These are phyloP conservation scores for Drosophila tani DNA, from an alignment of 1,140 invertebrate species.

Conservation along the genomic window DNA sequence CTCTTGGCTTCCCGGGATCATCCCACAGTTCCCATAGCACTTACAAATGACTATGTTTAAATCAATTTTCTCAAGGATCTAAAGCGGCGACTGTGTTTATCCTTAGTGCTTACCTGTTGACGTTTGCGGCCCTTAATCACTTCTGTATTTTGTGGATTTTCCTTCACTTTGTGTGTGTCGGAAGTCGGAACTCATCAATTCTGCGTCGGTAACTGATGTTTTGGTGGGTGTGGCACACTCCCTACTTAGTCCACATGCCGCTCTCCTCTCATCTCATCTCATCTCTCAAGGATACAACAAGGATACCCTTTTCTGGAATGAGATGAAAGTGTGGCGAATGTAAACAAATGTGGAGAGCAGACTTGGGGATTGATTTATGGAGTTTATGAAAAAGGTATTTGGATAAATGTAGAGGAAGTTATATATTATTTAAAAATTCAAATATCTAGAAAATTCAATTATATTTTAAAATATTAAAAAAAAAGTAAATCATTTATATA, in stretches of 20 bases:
- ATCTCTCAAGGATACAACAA: slow-evolving; percentile 42
- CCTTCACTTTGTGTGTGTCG: slow-evolving; percentile 48
- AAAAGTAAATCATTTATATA: too few relatives aligned
- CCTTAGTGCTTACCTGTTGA: slow-evolving; percentile 68
- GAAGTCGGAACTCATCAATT: slow-evolving; percentile 83
- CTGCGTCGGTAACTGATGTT: slow-evolving; percentile 59
- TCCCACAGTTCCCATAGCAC: slow-evolving; percentile 28
- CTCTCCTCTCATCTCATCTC: slow-evolving; percentile 4
- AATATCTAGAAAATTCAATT: too few relatives aligned
- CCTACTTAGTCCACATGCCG: slow-evolving; percentile 27
- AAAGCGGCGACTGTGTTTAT: slow-evolving; percentile 35
- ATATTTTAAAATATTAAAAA: too few relatives aligned
- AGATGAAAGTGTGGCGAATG: slow-evolving; percentile 39
- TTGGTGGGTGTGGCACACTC: slow-evolving; percentile 63
- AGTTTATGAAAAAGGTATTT: background rate
- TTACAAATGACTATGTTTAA: slow-evolving; percentile 72
- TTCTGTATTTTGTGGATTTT: slow-evolving; percentile 41
- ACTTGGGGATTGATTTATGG: background rate
- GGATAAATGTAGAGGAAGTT: background rate
- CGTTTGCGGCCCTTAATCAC: slow-evolving; percentile 72
- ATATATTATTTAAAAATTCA: too few relatives aligned
- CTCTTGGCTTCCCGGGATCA: background rate
- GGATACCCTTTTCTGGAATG: slow-evolving; percentile 20
- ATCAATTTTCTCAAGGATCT: slow-evolving; percentile 70
- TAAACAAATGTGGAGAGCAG: slow-evolving; percentile 18